These are phyloP conservation scores for Halcyon malimbica DNA, from an alignment of 2,113 vertebrate genomes.

Conservation along the genomic window DNA sequence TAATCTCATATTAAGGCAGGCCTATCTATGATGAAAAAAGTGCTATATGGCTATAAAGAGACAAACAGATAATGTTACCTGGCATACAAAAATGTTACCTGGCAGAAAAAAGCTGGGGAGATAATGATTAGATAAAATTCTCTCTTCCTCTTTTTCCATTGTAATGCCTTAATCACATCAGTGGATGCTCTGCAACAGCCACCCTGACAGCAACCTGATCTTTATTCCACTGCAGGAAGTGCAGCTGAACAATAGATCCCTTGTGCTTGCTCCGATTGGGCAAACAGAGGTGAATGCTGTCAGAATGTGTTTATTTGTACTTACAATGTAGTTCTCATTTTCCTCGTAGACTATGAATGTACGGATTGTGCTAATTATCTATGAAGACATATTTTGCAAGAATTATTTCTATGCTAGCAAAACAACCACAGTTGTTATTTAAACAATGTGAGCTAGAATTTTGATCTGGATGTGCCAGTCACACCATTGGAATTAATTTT, in stretches of 20 bases:
- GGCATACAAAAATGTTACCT: not conserved
- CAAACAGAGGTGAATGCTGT: not conserved
- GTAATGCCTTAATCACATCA: not conserved
- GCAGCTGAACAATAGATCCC: not conserved
- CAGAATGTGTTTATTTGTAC: not conserved
- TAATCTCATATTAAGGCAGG: not conserved
- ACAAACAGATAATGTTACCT: not conserved
- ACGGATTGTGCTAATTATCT: not conserved
- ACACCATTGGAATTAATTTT: not conserved
- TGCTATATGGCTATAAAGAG: not conserved
- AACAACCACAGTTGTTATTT: not conserved
- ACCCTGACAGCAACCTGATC: not conserved
- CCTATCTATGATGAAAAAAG: not conserved
- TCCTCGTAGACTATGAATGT: not conserved
- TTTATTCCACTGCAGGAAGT: not conserved
- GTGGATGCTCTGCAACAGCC: not conserved
- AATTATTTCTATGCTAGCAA: not conserved
- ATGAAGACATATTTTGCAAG: not conserved
- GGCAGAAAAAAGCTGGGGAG: not conserved
- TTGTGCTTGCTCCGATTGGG: not conserved
- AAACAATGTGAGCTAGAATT: not conserved
- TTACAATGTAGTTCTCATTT: not conserved
- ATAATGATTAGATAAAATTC: not conserved
- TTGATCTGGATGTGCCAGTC: not conserved
- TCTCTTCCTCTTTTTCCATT: not conserved